These are phyloP conservation scores for Lepus townsendii DNA, from an alignment of 2,797 vertebrate species.

Conservation along the genomic window DNA sequence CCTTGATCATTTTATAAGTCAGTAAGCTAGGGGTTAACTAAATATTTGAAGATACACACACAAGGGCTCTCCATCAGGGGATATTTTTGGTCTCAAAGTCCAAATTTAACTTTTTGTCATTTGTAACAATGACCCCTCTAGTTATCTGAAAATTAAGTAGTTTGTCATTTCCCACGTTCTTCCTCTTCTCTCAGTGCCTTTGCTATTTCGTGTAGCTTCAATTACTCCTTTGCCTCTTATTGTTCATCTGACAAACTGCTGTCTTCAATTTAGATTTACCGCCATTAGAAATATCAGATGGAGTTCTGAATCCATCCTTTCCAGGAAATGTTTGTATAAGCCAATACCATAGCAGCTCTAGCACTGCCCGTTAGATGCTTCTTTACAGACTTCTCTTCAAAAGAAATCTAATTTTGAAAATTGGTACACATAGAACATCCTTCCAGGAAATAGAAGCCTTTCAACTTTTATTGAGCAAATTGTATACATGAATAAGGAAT, in stretches of 20 bases:
- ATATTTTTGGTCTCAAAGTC: neutral
- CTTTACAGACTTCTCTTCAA: slow-evolving; percentile 1
- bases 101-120: neutral
- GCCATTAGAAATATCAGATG: neutral
- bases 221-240: neutral
- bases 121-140: neutral
- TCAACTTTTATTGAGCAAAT: neutral
- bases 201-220: neutral
- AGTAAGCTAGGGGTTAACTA: neutral
- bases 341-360: neutral
- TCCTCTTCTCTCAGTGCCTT: neutral
- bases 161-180: neutral
- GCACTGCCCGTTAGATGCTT: neutral
- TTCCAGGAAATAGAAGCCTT: neutral
- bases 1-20: neutral
- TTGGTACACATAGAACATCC: neutral
- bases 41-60: neutral
- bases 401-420: neutral
- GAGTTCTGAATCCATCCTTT: neutral
- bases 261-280: neutral
- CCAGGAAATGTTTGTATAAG: neutral
- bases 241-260: neutral
- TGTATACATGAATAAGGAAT: neutral
- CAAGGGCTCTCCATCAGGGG: neutral
- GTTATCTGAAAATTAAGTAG: neutral